Evolutionary conservation across 2,797 vertebrate genomes (phyloP).

Genomic region (Mormyrus proboscirostris): DNA sequence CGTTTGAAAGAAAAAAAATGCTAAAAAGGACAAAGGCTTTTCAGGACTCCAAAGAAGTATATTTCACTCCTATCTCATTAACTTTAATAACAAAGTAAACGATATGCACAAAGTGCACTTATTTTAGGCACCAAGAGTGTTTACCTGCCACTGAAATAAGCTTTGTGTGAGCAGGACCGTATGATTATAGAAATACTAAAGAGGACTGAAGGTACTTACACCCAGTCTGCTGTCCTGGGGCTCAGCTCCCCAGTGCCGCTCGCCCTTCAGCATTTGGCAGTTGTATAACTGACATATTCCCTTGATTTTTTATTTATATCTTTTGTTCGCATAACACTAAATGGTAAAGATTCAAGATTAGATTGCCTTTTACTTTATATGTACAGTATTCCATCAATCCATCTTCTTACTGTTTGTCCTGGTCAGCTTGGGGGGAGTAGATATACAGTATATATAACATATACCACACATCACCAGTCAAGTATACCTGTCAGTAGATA

Average conservation of each 20-base stretch:
- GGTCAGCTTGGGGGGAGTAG: neutral
- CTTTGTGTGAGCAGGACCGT: neutral
- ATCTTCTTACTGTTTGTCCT: neutral
- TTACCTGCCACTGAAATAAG: neutral
- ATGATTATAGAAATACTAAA: neutral
- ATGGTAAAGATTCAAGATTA: neutral
- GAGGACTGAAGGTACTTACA: neutral
- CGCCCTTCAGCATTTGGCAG: neutral
- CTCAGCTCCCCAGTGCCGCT: neutral
- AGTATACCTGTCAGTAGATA: neutral
- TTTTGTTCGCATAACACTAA: neutral
- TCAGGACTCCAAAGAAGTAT: neutral
- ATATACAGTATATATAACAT: neutral
- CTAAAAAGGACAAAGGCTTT: neutral
- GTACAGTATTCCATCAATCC: neutral
- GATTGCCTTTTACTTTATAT: neutral
- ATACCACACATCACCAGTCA: neutral
- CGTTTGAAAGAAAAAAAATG: neutral
- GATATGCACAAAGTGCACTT: neutral
- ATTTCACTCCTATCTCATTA: slow-evolving; percentile 4
- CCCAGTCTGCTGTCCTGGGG: neutral
- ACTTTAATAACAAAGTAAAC: slow-evolving; percentile 13
- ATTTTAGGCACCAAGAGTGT: neutral
- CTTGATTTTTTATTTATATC: neutral
- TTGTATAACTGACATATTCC: neutral